Base-by-base conservation (phyloP, 1,140 invertebrate species). In the Onthophagus taurus region DNA sequence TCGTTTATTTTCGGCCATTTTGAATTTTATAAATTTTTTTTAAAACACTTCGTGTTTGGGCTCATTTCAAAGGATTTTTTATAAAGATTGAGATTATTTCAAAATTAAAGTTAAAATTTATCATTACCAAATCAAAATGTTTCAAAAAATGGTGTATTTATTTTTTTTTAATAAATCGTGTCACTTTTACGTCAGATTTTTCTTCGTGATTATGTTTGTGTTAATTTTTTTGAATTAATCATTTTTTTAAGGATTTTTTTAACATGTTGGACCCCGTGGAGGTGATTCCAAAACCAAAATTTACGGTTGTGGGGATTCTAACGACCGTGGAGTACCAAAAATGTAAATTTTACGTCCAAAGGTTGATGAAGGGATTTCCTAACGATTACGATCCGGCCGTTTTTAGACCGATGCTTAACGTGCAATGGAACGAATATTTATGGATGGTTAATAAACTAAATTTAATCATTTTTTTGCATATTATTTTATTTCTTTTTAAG, bases 341-440 rank as follows among this genome's bases (percentile, higher is more conserved):
- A 52, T 51, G 51, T 20, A 38, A 45, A 16, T 51, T 23, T 31
- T 45, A 54, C 7, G 45, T 54, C 21, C 44, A 47, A 23, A 46
- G 48, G 29, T 31, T 63, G 9, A 30, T 53, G 42, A 50, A 44
- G 14, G 45, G 48, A 29, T 55, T 48, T 34, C 59, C 59, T 3
- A 45, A 52, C 21, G 24, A 48, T 17, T 63, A 52, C 34, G 46
- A 21, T 0, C 26, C 38, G 42, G 58, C 60, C 5, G 44, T 52
- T 19, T 54, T 63, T 8, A 42, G 53, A 31, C 45, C 54, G 2
- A 50, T 63, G 53, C 46, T 63, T 17, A 50, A 61, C 38, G 47
- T 60, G 2, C 55, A 59, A 23, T 63, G 61, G 61, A 41, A 56
- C 9, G 44, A 52, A 38, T 60, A 49, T 37, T 37, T 58, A 14